A percentile compares a stretch with the other conserved stretches of the same genome.
Conservation (phyloP, 2,797 vertebrate species). For the Emydoidea blandingii region DNA sequence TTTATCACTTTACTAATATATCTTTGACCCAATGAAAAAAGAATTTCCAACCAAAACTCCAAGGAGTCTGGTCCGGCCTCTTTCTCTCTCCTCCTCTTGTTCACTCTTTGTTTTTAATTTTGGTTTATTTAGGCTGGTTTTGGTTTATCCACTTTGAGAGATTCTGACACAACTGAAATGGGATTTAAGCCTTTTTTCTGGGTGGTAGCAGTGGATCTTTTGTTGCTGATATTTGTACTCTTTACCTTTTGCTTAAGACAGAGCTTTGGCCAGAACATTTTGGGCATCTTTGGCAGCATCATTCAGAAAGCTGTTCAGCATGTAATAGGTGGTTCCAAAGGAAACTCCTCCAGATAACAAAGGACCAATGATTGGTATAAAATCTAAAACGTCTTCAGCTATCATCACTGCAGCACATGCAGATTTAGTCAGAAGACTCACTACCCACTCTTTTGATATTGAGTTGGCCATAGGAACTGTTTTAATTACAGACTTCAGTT, state of each 20-base stretch:
- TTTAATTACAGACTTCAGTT: conserved; percentile 54
- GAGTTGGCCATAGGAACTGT: neutral
- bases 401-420: neutral
- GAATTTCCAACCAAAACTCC: no score
- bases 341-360: neutral
- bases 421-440: neutral
- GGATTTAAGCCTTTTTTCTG: no score
- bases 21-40: no score
- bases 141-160: no score
- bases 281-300: neutral
- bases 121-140: no score
- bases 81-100: no score
- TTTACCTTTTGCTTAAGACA: neutral
- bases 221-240: no score
- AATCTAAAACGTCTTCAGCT: neutral
- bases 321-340: neutral
- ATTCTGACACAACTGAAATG: no score
- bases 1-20: no score
- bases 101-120: no score
- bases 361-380: neutral
- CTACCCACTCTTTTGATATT: neutral
- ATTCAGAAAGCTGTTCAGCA: neutral
- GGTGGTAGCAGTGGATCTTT: no score
- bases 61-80: no score
- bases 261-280: neutral